Base-by-base conservation (phyloP, 2,113 vertebrate species). In the Pongo pygmaeus region DNA sequence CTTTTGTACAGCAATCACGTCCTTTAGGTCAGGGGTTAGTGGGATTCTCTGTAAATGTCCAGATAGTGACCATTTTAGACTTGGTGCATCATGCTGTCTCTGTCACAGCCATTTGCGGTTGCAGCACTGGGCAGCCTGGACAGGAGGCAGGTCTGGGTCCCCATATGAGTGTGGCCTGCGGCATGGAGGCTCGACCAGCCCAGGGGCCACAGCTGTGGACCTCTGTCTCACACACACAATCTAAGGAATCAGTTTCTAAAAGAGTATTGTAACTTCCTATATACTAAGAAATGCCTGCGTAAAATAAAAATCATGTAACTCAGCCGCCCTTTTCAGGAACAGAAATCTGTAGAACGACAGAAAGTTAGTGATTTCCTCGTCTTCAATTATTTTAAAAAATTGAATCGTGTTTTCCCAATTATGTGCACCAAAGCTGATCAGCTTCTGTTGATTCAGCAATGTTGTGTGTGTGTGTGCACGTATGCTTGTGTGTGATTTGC, bases 241-340 rank as follows among this genome's bases (percentile, higher is more conserved):
- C 61, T 27, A 57, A 30, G 25, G 46, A 59, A 25, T 17, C 20
- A 1, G 6, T 20, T 69, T 81, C 23, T 8, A 3, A 61, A 55
- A 52, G 32, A 25, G 30, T 5, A 32, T n/a, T 30, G 25, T 38
- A 11, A 48, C 2, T 3, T 0, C 1, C 12, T 8, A 1, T 2
- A 2, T 8, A 8, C 48, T 35, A 30, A 93, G 77, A 72, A 81
- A 30, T 2, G 16, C n/a, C 74, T 27, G 11, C 59, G 27, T 18
- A 16, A 38, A 46, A 4, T 8, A 50, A 27, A 17, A 17, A n/a
- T 14, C 9, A 2, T 6, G 43, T 27, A 6, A 22, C 38, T 27
- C 50, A 16, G 40, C 27, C 14, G 6, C 2, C 25, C 4, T 16
- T 59, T 59, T 18, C 5, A 55, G 61, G 43, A 7, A n/a, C 18